Base-by-base conservation (phyloP, 1,140 invertebrate genomes). In the Pseudomyrmex concolor region DNA sequence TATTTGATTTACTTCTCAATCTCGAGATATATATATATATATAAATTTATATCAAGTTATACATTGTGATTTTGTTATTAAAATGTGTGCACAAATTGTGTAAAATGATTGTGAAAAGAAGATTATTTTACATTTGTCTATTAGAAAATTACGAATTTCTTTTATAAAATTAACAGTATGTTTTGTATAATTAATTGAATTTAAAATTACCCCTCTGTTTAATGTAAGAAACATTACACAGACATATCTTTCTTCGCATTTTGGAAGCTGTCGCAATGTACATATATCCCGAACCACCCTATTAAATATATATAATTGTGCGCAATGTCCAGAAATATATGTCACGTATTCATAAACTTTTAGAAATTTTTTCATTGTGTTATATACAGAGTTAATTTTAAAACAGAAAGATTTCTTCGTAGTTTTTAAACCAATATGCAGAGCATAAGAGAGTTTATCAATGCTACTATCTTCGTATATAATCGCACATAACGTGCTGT, bases 261-360 rank as follows among this genome's bases (percentile, higher is more conserved):
- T 17, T 1, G 2, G 0, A 13, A 70, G 70, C 12, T 34, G 87
- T 85, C 72, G 57, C 80, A 72, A 71, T 84, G 70, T 70, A 83
- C 34, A 34, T 62, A 55, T 88, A 85, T 91, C 90, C 92, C 92
- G 91, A 93, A 92, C 92, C 92, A 94, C 93, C 89, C 89, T 87
- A 73, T 83, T 86, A 76, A 50, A 4, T 34, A 34, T 34, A 34
- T 34, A 34, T 34, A 34, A 34, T 34, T 34, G 34, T 45, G 4
- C 19, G 10, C 22, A 43, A 76, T 63, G 5, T 10, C 10, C n/a
- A 48, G 19, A 57, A 43, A 45, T 78, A 25, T 48, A 77, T n/a
- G 2, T 45, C 64, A 68, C 10, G 12, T 60, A 4, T 55, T 48
- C 15, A 22, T 22, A 48, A 10, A 1, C 25, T 25, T 55, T 19